Percentiles rank a stretch among this genome's conserved stretches.
Conservation (phyloP, 2,888 invertebrate species). For the Temnothorax rugatulus region DNA sequence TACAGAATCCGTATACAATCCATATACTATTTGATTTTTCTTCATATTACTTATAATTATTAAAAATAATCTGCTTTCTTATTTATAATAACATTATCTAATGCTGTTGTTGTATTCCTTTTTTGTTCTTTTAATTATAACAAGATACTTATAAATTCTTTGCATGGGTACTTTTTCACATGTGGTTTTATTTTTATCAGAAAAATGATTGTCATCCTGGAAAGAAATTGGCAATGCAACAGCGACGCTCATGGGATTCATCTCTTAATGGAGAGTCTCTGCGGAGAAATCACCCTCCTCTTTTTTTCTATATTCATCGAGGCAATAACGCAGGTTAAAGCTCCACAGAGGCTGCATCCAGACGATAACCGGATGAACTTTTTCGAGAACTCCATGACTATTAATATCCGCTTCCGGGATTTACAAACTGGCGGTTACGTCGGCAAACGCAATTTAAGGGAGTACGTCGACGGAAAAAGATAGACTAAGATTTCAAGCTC, state of each 20-base stretch:
- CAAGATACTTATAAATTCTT: not conserved
- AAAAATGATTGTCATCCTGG: not conserved
- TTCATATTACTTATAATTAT: not conserved
- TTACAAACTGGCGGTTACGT: conserved; percentile 39
- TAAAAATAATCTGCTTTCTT: not conserved
- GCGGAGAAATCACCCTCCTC: not conserved
- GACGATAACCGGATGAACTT: conserved; percentile 71
- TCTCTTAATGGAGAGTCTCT: conserved; percentile 26
- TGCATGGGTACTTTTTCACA: not conserved
- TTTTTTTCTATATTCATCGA: conserved; percentile 33
- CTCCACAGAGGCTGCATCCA: conserved; percentile 44
- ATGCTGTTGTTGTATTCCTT: not conserved
- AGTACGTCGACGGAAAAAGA: not conserved
- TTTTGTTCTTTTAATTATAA: not conserved
- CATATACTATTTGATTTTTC: not conserved
- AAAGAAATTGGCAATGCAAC: conserved; percentile 19
- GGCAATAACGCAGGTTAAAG: conserved; percentile 40
- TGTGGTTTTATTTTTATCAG: not conserved
- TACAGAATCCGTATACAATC: not conserved
- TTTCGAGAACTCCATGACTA: conserved; percentile 57
- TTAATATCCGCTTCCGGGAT: conserved; percentile 58
- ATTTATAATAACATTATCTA: not conserved
- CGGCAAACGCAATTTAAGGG: conserved; percentile 53
- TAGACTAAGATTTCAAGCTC: not conserved
- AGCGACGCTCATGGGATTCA: conserved; percentile 1